phyloP scores from a whole-genome alignment of 2,797 vertebrate genomes.

The Lagorchestes hirsutus region DNA sequence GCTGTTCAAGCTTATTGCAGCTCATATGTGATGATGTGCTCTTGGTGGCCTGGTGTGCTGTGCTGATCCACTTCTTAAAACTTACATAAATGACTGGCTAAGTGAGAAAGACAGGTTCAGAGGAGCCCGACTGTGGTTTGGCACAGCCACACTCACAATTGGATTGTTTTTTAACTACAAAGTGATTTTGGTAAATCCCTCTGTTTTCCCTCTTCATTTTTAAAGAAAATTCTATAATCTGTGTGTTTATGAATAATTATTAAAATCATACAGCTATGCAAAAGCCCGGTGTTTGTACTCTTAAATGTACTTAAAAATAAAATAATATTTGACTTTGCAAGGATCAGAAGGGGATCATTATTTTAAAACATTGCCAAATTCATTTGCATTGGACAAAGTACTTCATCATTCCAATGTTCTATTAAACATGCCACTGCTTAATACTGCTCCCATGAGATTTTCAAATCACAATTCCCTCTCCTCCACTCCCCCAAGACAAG shows the following conservation, averaged over 20 bases:
- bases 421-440: neutral
- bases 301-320: neutral
- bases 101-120: neutral
- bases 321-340: neutral
- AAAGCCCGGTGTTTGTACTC: neutral
- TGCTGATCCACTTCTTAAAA: neutral
- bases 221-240: neutral
- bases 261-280: neutral
- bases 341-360: neutral
- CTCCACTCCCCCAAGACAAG: neutral
- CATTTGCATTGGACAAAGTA: neutral
- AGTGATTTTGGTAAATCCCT: slow-evolving; percentile 34
- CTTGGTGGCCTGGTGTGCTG: neutral
- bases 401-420: neutral
- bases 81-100: neutral
- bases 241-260: neutral
- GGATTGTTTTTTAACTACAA: neutral
- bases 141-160: neutral
- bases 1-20: slow-evolving; percentile 20
- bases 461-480: neutral
- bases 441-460: neutral
- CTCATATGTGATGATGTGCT: neutral
- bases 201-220: slow-evolving; percentile 9
- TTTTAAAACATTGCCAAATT: neutral
- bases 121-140: neutral